Conservation (phyloP, 2,113 vertebrate species). For the Platichthys stellatus region DNA sequence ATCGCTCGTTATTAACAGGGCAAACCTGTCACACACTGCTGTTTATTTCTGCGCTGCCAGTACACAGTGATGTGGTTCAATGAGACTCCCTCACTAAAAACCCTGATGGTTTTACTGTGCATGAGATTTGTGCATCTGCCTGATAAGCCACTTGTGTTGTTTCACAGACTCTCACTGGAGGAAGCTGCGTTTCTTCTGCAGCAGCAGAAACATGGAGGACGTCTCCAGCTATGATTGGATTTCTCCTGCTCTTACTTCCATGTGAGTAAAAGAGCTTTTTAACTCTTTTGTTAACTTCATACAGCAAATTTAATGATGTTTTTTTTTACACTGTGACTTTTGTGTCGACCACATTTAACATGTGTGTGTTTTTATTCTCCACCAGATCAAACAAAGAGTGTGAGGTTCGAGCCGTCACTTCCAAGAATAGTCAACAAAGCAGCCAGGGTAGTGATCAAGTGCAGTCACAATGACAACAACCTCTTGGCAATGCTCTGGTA, state of each 20-base stretch:
- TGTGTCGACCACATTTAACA: not conserved
- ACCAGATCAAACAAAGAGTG: conserved; percentile 30
- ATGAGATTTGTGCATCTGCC: not conserved
- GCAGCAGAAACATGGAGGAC: conserved; percentile 2
- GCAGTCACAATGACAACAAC: conserved; percentile 31
- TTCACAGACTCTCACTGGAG: not conserved
- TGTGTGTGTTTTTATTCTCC: conserved; percentile 11
- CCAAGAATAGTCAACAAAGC: conserved; percentile 7
- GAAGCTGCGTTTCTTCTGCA: not conserved
- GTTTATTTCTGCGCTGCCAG: conserved; percentile 76
- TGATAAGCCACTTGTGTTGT: not conserved
- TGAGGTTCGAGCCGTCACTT: conserved; percentile 34
- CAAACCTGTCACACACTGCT: conserved; percentile 50
- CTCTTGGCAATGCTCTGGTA: conserved; percentile 63
- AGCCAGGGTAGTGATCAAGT: conserved; percentile 28
- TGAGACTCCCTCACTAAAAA: conserved; percentile 54
- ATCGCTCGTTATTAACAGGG: conserved; percentile 17
- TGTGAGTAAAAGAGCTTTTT: conserved; percentile 27
- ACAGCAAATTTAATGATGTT: not conserved
- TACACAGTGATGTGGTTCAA: conserved; percentile 65
- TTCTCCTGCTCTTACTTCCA: conserved; percentile 42
- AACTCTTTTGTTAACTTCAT: no score
- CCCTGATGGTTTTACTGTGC: not conserved
- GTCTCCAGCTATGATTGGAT: conserved; percentile 16
- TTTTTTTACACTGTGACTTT: not conserved